Evolutionary conservation across 1,140 invertebrate genomes (phyloP).

Genomic region (Nylanderia fulva): DNA sequence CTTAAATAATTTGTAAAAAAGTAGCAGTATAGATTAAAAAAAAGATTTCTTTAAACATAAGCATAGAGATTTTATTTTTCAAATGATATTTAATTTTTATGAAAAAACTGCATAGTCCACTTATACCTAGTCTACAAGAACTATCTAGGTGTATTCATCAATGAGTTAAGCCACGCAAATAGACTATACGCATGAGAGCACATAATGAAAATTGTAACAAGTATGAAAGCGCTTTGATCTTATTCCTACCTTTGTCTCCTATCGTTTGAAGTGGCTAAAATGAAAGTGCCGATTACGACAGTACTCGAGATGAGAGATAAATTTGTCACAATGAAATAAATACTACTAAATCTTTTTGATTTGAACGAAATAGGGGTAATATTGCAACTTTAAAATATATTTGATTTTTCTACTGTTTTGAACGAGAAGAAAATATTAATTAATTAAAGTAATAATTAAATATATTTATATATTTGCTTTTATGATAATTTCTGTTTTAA

Average conservation of each 20-base stretch:
- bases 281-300: constrained; percentile 34
- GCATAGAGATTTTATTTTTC: background rate
- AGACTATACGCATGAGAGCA: constrained; percentile 45
- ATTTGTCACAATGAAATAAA: constrained; percentile 17
- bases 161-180: constrained; percentile 36
- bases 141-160: constrained; percentile 2
- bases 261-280: constrained; percentile 39
- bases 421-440: background rate
- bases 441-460: background rate
- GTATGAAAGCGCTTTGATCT: constrained; percentile 52
- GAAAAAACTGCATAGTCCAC: background rate
- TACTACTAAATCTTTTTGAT: background rate
- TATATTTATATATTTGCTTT: background rate
- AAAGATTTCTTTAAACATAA: background rate
- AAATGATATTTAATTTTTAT: background rate
- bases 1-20: background rate
- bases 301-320: constrained; percentile 4
- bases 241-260: constrained; percentile 22
- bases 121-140: background rate
- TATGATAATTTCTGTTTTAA: background rate
- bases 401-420: background rate
- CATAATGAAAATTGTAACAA: constrained; percentile 58
- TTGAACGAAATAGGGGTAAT: background rate
- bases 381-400: background rate
- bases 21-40: background rate